These are phyloP conservation scores for Cirrhinus molitorella DNA, from an alignment of 2,797 vertebrate species.

Conservation along the genomic window DNA sequence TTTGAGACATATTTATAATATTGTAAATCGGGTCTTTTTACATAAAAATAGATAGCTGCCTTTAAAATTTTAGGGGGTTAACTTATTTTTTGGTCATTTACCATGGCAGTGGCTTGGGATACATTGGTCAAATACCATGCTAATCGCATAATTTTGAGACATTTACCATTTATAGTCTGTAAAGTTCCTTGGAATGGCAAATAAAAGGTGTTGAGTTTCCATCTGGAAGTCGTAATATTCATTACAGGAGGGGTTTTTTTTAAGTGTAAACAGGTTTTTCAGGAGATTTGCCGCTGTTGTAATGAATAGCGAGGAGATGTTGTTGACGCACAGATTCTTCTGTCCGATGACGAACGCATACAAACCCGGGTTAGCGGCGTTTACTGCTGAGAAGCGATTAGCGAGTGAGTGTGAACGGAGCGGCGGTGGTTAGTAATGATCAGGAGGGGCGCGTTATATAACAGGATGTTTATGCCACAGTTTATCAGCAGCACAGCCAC, in stretches of 20 bases:
- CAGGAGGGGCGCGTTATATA: conserved; percentile 1
- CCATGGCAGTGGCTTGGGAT: too few relatives aligned
- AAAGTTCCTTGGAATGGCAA: neutral
- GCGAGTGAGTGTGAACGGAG: conserved; percentile 5
- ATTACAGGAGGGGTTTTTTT: too few relatives aligned
- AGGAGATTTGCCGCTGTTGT: neutral
- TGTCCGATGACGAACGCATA: neutral
- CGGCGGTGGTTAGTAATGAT: neutral
- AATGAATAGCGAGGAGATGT: conserved; percentile 4
- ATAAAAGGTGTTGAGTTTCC: neutral
- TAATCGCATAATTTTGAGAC: neutral
- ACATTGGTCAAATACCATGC: neutral
- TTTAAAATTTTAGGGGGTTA: neutral
- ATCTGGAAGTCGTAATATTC: neutral
- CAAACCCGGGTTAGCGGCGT: neutral
- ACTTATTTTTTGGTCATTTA: too few relatives aligned
- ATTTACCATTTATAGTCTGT: too few relatives aligned
- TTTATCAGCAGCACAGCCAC: neutral
- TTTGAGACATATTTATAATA: neutral
- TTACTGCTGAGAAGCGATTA: conserved; percentile 4
- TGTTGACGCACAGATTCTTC: conserved; percentile 16
- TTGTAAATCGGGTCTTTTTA: too few relatives aligned
- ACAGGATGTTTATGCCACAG: conserved; percentile 13
- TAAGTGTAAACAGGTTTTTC: neutral
- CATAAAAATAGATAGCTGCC: too few relatives aligned